These are phyloP conservation scores for Xyrichtys novacula DNA, from an alignment of 2,797 vertebrate species.

Conservation along the genomic window DNA sequence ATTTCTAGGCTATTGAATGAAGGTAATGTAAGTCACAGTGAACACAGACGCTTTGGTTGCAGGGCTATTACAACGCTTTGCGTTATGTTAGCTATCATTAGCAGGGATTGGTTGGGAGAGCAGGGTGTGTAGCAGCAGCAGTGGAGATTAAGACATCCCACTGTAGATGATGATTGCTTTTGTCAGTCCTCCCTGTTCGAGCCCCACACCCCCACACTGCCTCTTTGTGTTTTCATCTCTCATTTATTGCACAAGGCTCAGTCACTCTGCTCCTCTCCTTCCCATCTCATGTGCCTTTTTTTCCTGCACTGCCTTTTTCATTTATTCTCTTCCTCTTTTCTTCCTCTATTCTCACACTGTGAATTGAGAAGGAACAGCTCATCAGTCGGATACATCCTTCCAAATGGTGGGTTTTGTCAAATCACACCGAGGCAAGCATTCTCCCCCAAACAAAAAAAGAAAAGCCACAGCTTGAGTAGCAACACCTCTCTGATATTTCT, in stretches of 20 bases:
- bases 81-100: slow-evolving; percentile 72
- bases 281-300: slow-evolving; percentile 26
- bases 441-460: slow-evolving; percentile 33
- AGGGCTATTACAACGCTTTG: slow-evolving; percentile 66
- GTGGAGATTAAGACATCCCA: slow-evolving; percentile 71
- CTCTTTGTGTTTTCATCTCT: slow-evolving; percentile 75
- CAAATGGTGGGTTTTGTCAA: slow-evolving; percentile 70
- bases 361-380: slow-evolving; percentile 62
- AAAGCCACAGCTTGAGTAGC: slow-evolving; percentile 62
- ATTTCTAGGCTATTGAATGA: slow-evolving; percentile 59
- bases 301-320: background rate
- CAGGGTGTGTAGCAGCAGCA: slow-evolving; percentile 56
- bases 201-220: slow-evolving; percentile 46
- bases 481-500: slow-evolving; percentile 69
- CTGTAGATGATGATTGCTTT: slow-evolving; percentile 77
- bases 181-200: slow-evolving; percentile 70
- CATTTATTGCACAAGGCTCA: slow-evolving; percentile 69
- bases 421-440: slow-evolving; percentile 64
- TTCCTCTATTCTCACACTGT: slow-evolving; percentile 43
- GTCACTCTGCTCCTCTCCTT: slow-evolving; percentile 43
- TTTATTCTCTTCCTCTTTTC: slow-evolving; percentile 12
- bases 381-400: slow-evolving; percentile 66
- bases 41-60: slow-evolving; percentile 59
- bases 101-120: slow-evolving; percentile 52
- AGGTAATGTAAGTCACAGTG: slow-evolving; percentile 52